Percentiles rank a stretch among this genome's conserved stretches.
Evolutionary conservation across 1,140 invertebrate species (phyloP).

Genomic region (Drosophila sp.): DNA sequence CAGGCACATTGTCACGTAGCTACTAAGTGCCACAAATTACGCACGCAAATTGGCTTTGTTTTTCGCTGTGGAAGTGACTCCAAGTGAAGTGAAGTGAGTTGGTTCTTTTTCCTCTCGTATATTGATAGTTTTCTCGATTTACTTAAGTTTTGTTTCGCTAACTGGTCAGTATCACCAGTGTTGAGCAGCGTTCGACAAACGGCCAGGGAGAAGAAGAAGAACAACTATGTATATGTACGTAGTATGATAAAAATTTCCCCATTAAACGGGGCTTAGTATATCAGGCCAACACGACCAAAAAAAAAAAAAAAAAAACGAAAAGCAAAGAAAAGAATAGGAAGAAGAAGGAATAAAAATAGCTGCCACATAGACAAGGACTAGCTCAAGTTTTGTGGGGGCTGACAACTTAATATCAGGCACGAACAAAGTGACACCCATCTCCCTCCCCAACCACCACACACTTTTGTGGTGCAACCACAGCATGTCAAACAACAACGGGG

Average conservation of each 20-base stretch:
- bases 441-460: background rate
- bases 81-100: too few relatives aligned
- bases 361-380: conserved; percentile 31
- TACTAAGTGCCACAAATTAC: conserved; percentile 78
- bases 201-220: background rate
- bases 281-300: conserved; percentile 23
- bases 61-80: conserved; percentile 11
- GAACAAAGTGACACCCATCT: conserved; percentile 57
- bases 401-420: conserved; percentile 79
- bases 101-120: background rate
- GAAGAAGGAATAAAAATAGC: background rate
- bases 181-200: background rate
- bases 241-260: conserved; percentile 43
- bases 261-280: conserved; percentile 74
- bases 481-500: conserved; percentile 6
- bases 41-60: conserved; percentile 80
- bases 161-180: background rate
- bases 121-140: conserved; percentile 49
- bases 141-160: background rate
- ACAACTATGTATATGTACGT: background rate
- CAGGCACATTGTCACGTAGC: conserved; percentile 61
- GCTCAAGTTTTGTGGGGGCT: conserved; percentile 53
- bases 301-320: conserved; percentile 39
- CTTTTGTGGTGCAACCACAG: background rate
- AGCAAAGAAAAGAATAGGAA: background rate